phyloP scores from a whole-genome alignment of 2,888 invertebrate species.

The Ormyrus nitidulus region DNA sequence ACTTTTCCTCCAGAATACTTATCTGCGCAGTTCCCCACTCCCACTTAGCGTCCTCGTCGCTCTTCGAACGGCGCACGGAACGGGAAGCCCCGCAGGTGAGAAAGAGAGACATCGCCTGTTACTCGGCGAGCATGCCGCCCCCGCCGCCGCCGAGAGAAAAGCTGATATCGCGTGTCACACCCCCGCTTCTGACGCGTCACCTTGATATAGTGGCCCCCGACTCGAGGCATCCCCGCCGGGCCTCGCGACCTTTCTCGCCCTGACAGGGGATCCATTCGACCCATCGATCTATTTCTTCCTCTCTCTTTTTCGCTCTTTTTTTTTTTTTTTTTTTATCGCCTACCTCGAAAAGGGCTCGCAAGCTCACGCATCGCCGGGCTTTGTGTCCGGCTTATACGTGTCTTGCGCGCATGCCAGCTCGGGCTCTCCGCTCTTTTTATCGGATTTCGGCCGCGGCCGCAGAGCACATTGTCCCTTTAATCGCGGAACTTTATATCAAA shows the following conservation, averaged over 20 bases:
- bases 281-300: conserved; percentile 35
- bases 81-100: conserved; percentile 17
- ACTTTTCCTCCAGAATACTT: conserved; percentile 2
- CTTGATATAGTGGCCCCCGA: conserved; percentile 30
- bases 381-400: background rate
- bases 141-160: background rate
- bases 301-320: background rate
- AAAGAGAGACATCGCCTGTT: background rate
- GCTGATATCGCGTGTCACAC: conserved; percentile 36
- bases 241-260: background rate
- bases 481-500: conserved; percentile 11
- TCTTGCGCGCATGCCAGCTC: conserved; percentile 11
- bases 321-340: conserved; percentile 25
- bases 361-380: conserved; percentile 12
- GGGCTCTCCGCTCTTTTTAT: background rate
- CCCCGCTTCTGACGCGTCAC: conserved; percentile 11
- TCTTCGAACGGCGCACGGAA: background rate
- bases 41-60: conserved; percentile 19
- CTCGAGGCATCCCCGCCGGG: background rate
- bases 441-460: background rate
- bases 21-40: no score
- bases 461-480: background rate
- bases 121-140: no score
- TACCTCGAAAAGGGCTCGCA: conserved; percentile 12
- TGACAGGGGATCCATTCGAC: conserved; percentile 31